Percentiles rank a stretch among this genome's conserved stretches.
phyloP scores from a whole-genome alignment of 2,113 vertebrate species.

The Chaetops frenatus region DNA sequence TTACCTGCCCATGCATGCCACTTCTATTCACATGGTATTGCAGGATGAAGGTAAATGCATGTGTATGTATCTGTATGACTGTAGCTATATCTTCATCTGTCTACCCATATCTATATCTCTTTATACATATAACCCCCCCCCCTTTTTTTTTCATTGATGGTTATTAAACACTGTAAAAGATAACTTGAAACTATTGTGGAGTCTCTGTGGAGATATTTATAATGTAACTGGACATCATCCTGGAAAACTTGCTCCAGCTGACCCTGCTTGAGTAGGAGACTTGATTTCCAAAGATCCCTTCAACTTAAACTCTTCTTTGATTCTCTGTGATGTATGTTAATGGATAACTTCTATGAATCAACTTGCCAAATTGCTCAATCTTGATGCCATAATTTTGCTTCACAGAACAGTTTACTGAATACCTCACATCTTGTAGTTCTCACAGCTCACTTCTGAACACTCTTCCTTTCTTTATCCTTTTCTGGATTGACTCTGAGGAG shows the following conservation, averaged over 20 bases:
- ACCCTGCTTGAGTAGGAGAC: neutral
- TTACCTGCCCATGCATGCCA: neutral
- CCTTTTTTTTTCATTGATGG: neutral
- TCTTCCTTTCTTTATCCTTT: neutral
- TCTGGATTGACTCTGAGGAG: neutral
- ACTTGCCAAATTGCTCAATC: neutral
- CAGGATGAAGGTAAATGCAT: neutral
- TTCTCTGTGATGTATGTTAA: neutral
- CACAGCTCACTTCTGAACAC: neutral
- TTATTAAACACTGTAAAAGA: neutral
- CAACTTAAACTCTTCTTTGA: neutral
- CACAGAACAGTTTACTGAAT: neutral
- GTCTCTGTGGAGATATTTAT: neutral
- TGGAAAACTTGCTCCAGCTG: neutral
- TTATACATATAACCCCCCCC: fast-evolving
- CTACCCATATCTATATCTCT: neutral
- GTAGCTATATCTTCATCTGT: neutral
- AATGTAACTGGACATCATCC: neutral
- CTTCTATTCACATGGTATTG: neutral
- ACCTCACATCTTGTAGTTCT: neutral
- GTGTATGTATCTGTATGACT: neutral
- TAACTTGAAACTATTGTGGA: neutral
- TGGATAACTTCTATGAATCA: neutral
- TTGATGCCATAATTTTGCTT: neutral
- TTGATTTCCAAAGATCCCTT: neutral